These are phyloP conservation scores for Caprella mutica DNA, from an alignment of 2,888 invertebrate species.

Conservation along the genomic window DNA sequence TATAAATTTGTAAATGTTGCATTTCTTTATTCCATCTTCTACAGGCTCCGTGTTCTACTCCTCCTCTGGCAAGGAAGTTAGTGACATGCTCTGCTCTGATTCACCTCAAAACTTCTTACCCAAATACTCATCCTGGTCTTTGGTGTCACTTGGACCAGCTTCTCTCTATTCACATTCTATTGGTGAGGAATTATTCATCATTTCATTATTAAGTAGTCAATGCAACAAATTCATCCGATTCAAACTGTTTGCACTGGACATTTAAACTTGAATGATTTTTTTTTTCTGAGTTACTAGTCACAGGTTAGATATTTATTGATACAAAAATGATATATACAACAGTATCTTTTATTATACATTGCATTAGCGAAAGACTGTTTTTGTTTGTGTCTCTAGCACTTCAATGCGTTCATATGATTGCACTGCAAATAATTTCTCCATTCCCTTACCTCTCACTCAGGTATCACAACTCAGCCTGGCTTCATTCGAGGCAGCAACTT, in stretches of 20 bases:
- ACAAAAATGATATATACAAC: too few species aligned
- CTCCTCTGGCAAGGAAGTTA: too few species aligned
- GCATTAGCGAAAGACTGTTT: too few species aligned
- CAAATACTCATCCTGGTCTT: constrained; percentile 77
- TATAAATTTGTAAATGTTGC: too few species aligned
- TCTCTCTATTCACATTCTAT: constrained; percentile 68
- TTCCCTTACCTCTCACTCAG: constrained; percentile 42
- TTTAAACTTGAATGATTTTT: neutral
- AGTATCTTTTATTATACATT: too few species aligned
- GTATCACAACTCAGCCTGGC: constrained; percentile 60
- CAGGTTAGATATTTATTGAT: neutral
- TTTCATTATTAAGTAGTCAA: neutral
- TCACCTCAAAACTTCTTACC: constrained; percentile 54
- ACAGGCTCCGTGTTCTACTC: too few species aligned
- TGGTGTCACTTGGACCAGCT: constrained; percentile 79
- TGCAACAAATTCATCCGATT: neutral
- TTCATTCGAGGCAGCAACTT: constrained; percentile 80
- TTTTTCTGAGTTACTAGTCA: neutral
- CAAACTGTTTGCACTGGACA: neutral
- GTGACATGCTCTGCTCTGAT: constrained; percentile 13
- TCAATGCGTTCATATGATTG: too few species aligned
- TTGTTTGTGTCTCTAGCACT: too few species aligned
- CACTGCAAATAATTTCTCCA: neutral
- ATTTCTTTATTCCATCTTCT: too few species aligned
- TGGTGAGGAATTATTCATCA: neutral